Base-by-base conservation (phyloP, 2,888 invertebrate species). In the Eilema caniola region DNA sequence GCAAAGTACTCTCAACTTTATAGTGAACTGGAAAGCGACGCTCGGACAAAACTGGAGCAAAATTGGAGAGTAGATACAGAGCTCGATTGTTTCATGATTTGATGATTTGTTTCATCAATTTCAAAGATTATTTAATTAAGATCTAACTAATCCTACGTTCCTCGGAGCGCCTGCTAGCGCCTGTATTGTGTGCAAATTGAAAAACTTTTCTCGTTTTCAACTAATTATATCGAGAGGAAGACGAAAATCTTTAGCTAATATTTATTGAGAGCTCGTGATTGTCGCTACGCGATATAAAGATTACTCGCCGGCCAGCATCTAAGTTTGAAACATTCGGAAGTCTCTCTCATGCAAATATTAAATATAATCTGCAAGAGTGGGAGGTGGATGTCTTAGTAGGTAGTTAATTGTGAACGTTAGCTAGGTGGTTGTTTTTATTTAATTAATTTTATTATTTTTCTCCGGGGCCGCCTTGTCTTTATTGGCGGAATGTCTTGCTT, bases 401-500 rank as follows among this genome's bases (percentile, higher is more conserved):
- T 53, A 74, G 77, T 63, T 78, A 70, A 64, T 74, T 74, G 67
- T 71, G 71, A 71, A 71, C 75, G 74, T 74, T 75, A 60, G 78
- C 76, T 76, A 77, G 77, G 80, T 81, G 77, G 77, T 90, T 95
- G 95, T 95, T 95, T 95, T 95, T 93, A 95, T 94, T 95, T 95
- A 95, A 95, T 95, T 95, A 93, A 93, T 95, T 94, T 94, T 94
- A 95, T 95, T 93, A 94, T 95, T 94, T 92, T 91, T 88, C 89
- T 62, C 85, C 79, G 83, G 78, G 81, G 79, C 86, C 93, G 89
- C 93, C 90, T 95, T 94, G 95, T 90, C 92, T 91, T 94, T 94
- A 95, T 93, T 92, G 94, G 93, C 87, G 88, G 91, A 93, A 93
- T 92, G 90, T 91, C 90, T 92, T 90, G 89, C 91, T 93, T 92